Percentiles rank a stretch among this genome's conserved stretches.
Conservation (phyloP, 2,888 invertebrate genomes). For the Cetonia aurata region DNA sequence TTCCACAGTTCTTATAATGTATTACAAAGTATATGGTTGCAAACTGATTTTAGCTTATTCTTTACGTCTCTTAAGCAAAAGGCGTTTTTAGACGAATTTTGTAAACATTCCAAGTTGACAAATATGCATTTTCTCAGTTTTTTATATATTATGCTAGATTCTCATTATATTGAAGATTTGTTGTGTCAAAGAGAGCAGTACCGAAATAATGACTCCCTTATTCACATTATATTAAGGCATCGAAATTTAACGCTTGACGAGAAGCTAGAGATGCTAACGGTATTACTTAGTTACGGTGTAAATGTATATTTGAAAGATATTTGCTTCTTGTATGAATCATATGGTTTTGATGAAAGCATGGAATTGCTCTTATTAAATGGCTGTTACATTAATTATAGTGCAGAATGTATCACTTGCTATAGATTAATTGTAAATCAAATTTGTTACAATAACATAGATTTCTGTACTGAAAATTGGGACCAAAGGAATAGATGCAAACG, state of each 20-base stretch:
- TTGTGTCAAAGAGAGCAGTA: not conserved
- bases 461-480: not conserved
- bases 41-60: slow-evolving; percentile 19
- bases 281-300: slow-evolving; percentile 41
- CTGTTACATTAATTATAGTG: slow-evolving; percentile 1
- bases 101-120: not conserved
- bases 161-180: slow-evolving; percentile 9
- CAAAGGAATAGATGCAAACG: not conserved
- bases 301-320: slow-evolving; percentile 33
- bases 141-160: slow-evolving; percentile 42
- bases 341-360: slow-evolving; percentile 43
- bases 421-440: slow-evolving; percentile 20
- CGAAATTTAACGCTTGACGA: slow-evolving; percentile 10
- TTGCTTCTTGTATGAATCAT: slow-evolving; percentile 26
- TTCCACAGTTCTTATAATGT: not conserved
- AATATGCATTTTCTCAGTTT: slow-evolving; percentile 37
- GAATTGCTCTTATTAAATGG: slow-evolving; percentile 23
- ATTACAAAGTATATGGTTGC: slow-evolving; percentile 16
- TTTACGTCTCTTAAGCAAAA: not conserved
- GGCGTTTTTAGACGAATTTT: slow-evolving; percentile 6
- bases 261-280: slow-evolving; percentile 42
- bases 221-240: not conserved
- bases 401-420: not conserved
- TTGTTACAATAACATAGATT: slow-evolving; percentile 14
- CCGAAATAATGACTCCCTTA: not conserved